Conservation (phyloP, 1,140 invertebrate genomes). For the Chironomus tepperi region DNA sequence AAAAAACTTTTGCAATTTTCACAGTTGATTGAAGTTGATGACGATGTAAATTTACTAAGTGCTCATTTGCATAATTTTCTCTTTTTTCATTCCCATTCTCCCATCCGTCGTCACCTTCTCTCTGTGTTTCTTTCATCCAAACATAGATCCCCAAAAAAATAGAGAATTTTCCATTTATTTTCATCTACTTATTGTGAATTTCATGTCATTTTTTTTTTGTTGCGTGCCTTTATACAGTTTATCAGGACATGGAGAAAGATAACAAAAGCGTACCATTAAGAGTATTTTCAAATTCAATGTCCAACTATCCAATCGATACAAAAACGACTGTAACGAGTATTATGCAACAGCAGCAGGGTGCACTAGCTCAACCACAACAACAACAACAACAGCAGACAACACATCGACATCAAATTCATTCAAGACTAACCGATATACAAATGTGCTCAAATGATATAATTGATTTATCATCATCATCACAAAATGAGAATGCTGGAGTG, state of each 20-base stretch:
- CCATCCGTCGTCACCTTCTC: not conserved
- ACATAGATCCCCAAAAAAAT: no score
- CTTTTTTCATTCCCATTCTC: not conserved
- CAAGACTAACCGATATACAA: conserved; percentile 23
- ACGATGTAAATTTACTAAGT: conserved; percentile 16
- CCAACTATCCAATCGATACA: conserved; percentile 16
- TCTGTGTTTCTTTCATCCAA: conserved; percentile 17
- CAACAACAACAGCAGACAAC: conserved; percentile 18
- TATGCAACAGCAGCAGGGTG: conserved; percentile 27
- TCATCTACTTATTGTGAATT: no score
- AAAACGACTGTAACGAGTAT: conserved; percentile 29
- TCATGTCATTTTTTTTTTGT: no score
- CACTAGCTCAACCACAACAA: not conserved
- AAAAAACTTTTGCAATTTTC: conserved; percentile 17
- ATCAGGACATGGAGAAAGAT: conserved; percentile 39
- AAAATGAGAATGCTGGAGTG: not conserved
- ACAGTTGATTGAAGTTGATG: conserved; percentile 21
- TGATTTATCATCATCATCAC: not conserved
- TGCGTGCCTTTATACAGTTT: conserved; percentile 30
- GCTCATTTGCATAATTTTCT: conserved; percentile 23
- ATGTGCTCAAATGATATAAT: not conserved
- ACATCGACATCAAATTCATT: conserved; percentile 30
- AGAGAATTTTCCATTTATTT: no score
- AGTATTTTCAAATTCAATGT: conserved; percentile 17
- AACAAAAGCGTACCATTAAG: conserved; percentile 31